Percentiles rank a stretch among this genome's conserved stretches.
phyloP scores from a whole-genome alignment of 2,888 invertebrate genomes.

The Microchrysa polita region DNA sequence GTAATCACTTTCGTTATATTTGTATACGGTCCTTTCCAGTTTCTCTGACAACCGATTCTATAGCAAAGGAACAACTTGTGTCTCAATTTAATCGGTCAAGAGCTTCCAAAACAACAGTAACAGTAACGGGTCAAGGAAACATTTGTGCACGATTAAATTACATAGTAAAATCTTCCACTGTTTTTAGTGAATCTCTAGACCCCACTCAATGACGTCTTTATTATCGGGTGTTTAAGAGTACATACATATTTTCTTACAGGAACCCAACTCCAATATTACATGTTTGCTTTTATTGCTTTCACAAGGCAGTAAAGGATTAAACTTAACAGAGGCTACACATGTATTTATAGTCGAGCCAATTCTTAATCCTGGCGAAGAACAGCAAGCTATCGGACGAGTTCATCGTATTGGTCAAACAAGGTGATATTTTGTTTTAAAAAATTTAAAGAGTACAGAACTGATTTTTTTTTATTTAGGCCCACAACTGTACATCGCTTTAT shows the following conservation, averaged over 20 bases:
- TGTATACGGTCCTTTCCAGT: no score
- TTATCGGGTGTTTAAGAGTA: no score
- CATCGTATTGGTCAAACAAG: constrained; percentile 82
- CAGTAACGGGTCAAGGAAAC: no score
- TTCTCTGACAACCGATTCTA: no score
- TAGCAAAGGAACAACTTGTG: no score
- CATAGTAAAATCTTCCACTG: no score
- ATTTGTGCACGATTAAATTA: no score
- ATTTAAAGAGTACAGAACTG: background rate
- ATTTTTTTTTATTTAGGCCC: constrained; percentile 56
- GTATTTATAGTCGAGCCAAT: constrained; percentile 80
- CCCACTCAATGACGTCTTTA: no score
- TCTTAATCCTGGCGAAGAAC: constrained; percentile 76
- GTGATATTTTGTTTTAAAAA: constrained; percentile 58
- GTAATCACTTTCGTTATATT: constrained; percentile 55
- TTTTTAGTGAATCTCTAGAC: no score
- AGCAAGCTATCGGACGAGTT: constrained; percentile 80
- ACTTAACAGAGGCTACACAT: constrained; percentile 81
- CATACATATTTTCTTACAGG: constrained; percentile 58
- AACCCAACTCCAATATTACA: constrained; percentile 63
- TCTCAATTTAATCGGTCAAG: no score
- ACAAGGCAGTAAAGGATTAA: constrained; percentile 80
- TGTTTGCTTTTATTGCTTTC: constrained; percentile 74
- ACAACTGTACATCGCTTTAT: constrained; percentile 79
- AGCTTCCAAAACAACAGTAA: no score